Evolutionary conservation across 2,113 vertebrate genomes (phyloP).

Genomic region (Triplophysa siluroides): DNA sequence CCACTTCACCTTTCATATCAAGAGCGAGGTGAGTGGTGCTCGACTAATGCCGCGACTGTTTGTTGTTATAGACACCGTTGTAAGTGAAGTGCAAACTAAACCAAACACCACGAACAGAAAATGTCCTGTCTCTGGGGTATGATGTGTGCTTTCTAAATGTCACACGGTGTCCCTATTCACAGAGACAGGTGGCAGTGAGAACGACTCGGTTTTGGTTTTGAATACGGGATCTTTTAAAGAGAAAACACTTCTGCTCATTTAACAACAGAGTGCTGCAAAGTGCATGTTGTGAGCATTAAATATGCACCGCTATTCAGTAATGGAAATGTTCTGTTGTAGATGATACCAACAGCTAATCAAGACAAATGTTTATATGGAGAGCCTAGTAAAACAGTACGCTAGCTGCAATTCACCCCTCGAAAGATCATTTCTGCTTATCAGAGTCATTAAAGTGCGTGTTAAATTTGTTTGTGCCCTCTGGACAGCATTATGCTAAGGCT

Average conservation of each 20-base stretch:
- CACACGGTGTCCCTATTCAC: slow-evolving; percentile 17
- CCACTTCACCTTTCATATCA: slow-evolving; percentile 27
- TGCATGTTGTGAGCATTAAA: slow-evolving; percentile 21
- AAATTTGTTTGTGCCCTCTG: slow-evolving; percentile 15
- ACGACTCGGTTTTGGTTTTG: background rate
- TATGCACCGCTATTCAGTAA: background rate
- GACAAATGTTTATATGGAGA: background rate
- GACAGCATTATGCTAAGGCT: background rate
- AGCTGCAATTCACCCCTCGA: background rate
- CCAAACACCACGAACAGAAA: slow-evolving; percentile 14
- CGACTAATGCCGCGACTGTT: slow-evolving; percentile 16
- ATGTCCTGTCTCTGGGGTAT: slow-evolving; percentile 32
- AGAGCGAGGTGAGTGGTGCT: slow-evolving; percentile 22
- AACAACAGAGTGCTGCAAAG: background rate
- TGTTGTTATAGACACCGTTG: slow-evolving; percentile 16
- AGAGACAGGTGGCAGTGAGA: slow-evolving; percentile 22
- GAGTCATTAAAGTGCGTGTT: background rate
- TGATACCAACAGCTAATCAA: background rate
- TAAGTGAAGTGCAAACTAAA: slow-evolving; percentile 23
- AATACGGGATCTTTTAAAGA: slow-evolving; percentile 1
- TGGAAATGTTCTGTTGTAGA: slow-evolving; percentile 1
- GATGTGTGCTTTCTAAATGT: slow-evolving; percentile 35
- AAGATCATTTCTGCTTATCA: background rate
- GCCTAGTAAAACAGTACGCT: background rate
- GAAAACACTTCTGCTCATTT: slow-evolving; percentile 3